Evolutionary conservation across 1,140 invertebrate species (phyloP).

Genomic region (Listronotus bonariensis): DNA sequence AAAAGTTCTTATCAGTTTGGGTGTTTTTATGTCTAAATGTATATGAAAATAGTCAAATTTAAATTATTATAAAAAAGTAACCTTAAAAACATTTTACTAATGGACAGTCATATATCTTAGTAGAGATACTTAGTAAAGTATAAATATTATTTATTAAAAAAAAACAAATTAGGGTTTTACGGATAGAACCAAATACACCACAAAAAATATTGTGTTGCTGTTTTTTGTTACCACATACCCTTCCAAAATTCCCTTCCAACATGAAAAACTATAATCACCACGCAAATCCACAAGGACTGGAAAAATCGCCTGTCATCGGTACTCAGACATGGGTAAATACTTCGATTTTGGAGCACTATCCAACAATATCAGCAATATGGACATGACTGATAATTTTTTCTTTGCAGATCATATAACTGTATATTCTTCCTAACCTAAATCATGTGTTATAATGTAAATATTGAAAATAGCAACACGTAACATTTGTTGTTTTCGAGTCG

Average conservation of each 20-base stretch:
- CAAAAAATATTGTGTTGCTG: slow-evolving; percentile 49
- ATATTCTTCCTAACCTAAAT: slow-evolving; percentile 45
- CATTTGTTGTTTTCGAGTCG: slow-evolving; percentile 17
- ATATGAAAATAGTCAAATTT: too few species aligned
- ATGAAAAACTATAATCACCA: slow-evolving; percentile 5
- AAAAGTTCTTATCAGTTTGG: too few species aligned
- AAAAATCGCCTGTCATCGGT: slow-evolving; percentile 34
- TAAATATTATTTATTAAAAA: too few species aligned
- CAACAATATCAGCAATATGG: slow-evolving; percentile 34
- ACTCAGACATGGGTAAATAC: slow-evolving; percentile 29
- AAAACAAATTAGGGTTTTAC: too few species aligned
- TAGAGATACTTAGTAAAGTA: too few species aligned
- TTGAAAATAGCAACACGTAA: slow-evolving; percentile 52
- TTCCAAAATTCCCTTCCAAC: slow-evolving; percentile 23
- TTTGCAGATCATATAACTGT: slow-evolving; percentile 52
- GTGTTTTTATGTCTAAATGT: too few species aligned
- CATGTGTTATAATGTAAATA: slow-evolving; percentile 41
- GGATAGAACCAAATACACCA: slow-evolving; percentile 14
- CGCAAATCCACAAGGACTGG: slow-evolving; percentile 44
- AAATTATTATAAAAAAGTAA: too few species aligned
- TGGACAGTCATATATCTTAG: too few species aligned
- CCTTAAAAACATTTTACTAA: too few species aligned
- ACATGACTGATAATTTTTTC: slow-evolving; percentile 39
- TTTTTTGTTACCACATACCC: slow-evolving; percentile 44
- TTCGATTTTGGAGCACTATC: slow-evolving; percentile 4